A percentile compares a stretch with the other conserved stretches of the same genome.
phyloP scores from a whole-genome alignment of 2,888 invertebrate genomes.

The Stictocephala bisonia region DNA sequence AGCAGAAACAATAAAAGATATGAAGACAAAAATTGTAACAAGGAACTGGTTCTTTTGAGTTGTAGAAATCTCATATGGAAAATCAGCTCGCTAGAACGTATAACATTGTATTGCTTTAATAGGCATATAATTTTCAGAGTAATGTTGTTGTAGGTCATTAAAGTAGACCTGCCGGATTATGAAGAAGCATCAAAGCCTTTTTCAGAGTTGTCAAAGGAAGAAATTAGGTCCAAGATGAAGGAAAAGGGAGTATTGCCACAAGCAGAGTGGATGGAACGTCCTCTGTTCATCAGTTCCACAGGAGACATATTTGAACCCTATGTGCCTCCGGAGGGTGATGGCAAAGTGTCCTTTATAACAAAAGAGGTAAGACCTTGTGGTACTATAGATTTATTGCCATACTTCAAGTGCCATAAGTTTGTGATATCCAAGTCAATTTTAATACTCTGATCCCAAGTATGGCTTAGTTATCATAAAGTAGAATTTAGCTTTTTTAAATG shows the following conservation, averaged over 20 bases:
- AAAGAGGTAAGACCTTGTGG: constrained; percentile 69
- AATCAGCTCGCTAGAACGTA: neutral
- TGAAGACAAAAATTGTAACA: too few relatives aligned
- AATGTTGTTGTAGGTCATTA: constrained; percentile 69
- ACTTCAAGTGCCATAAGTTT: too few relatives aligned
- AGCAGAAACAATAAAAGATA: too few relatives aligned
- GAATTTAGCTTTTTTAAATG: too few relatives aligned
- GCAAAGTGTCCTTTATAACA: constrained; percentile 84
- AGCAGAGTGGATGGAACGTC: constrained; percentile 82
- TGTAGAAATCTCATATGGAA: too few relatives aligned
- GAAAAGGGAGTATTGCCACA: constrained; percentile 83
- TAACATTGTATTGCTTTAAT: neutral
- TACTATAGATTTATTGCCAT: too few relatives aligned
- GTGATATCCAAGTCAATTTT: neutral
- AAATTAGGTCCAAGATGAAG: constrained; percentile 73
- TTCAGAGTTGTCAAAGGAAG: constrained; percentile 65
- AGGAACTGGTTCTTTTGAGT: too few relatives aligned
- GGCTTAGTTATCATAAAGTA: too few relatives aligned
- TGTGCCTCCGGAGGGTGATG: constrained; percentile 95
- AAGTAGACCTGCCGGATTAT: constrained; percentile 80
- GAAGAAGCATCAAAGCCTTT: constrained; percentile 65
- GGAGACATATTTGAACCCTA: constrained; percentile 87
- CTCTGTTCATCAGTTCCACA: constrained; percentile 78
- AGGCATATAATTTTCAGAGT: too few relatives aligned
- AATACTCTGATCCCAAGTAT: too few relatives aligned